Base-by-base conservation (phyloP, 1,140 invertebrate genomes). In the Cepaea nemoralis region DNA sequence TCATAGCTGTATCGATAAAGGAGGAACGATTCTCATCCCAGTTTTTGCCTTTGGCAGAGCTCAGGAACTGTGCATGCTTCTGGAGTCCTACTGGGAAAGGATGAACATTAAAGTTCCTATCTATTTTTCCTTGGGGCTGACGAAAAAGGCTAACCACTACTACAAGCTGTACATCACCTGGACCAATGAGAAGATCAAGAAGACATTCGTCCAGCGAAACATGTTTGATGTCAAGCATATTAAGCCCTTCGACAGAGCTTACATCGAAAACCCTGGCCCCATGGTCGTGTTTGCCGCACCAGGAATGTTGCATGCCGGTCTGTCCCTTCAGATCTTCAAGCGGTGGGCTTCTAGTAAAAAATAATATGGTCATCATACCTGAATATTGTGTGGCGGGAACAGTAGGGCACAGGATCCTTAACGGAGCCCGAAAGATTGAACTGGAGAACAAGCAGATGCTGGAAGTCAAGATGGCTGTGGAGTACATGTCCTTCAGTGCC, bases 81-180 rank as follows among this genome's bases (percentile, higher is more conserved):
- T 99, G 31, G 98, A 99, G 93, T 90, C 89, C 37, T 92, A 92
- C 83, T 92, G 91, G 91, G 91, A 92, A 48, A 80, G 91, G 82
- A 92, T 91, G 90, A 92, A 92, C 80, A 86, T 92, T 5, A 98
- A 98, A 92, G 97, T 96, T 74, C 99, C 99, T 0, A 98, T 99
- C 66, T 99, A 99, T 91, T 99, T 99, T 94, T 98, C 98, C 2
- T 93, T 97, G 31, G 99, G 99, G 40, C 93, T 99, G 19, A 99
- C 98, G 12, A 98, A 99, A 92, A 99, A 99, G 86, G 98, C 98
- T 0, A 99, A 98, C 85, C 98, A 99, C 91, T 99, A 99, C 91
- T 99, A 99, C 90, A 99, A 99, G 93, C 97, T 99, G 95, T 99
- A 99, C 86, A 99, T 99, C 55, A 99, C 98, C 19, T 99, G 99